Conservation (phyloP, 2,888 invertebrate species). For the Stegophylla sp. region DNA sequence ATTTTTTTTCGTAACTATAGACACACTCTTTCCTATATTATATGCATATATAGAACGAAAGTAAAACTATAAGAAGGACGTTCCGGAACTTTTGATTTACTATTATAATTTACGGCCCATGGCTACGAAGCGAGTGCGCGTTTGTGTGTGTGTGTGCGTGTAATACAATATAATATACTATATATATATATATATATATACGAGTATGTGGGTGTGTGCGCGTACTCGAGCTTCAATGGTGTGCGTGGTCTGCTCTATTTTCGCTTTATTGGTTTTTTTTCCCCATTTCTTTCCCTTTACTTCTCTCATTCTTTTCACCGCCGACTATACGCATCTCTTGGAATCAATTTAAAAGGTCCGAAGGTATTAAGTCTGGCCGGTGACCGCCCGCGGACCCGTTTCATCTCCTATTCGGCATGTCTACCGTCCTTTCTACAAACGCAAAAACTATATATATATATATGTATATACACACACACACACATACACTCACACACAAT, state of each 20-base stretch:
- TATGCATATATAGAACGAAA: neutral
- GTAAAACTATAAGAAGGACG: constrained; percentile 8
- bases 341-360: constrained; percentile 57
- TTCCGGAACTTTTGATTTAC: constrained; percentile 46
- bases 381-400: constrained; percentile 35
- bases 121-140: neutral
- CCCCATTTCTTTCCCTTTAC: constrained; percentile 13
- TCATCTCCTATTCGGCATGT: neutral
- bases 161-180: neutral
- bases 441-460: constrained; percentile 5
- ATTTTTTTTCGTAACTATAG: neutral
- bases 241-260: constrained; percentile 27
- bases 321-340: constrained; percentile 31
- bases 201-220: neutral
- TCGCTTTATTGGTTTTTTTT: constrained; percentile 54
- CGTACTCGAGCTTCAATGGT: neutral
- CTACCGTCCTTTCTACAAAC: neutral
- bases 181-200: neutral
- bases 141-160: neutral
- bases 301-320: constrained; percentile 24
- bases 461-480: too few relatives aligned
- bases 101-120: constrained; percentile 44
- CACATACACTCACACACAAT: too few relatives aligned
- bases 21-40: neutral
- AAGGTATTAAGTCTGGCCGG: constrained; percentile 32